Percentiles rank a stretch among this genome's conserved stretches.
Evolutionary conservation across 2,113 vertebrate species (phyloP).

Genomic region (Oreochromis spilurus): DNA sequence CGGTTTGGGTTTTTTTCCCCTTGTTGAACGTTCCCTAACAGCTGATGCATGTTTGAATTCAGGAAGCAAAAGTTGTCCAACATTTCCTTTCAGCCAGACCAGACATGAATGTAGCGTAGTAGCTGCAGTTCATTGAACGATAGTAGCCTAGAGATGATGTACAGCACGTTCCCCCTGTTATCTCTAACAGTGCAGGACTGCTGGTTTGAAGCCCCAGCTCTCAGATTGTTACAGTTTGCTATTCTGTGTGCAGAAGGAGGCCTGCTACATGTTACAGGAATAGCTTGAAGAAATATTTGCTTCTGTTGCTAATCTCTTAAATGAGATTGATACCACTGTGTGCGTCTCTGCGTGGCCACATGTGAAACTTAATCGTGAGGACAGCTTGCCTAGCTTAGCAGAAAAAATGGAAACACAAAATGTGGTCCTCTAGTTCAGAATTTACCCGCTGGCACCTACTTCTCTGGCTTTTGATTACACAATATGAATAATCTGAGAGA

Average conservation of each 20-base stretch:
- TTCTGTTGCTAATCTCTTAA: not conserved
- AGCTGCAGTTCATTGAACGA: conserved; percentile 23
- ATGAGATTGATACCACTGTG: not conserved
- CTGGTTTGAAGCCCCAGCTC: not conserved
- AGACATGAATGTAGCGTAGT: not conserved
- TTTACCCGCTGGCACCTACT: not conserved
- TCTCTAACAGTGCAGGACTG: not conserved
- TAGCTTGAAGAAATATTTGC: not conserved
- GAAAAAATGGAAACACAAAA: not conserved
- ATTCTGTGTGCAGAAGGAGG: not conserved
- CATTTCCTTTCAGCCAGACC: not conserved
- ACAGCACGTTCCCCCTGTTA: not conserved
- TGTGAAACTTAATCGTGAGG: not conserved
- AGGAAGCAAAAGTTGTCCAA: not conserved
- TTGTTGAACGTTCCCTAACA: not conserved
- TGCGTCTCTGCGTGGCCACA: not conserved
- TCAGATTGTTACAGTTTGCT: not conserved
- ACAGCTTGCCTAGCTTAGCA: not conserved
- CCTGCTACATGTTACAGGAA: not conserved
- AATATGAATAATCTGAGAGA: not conserved
- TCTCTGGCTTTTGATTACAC: not conserved
- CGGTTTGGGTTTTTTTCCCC: not conserved
- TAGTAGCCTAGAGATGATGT: not conserved
- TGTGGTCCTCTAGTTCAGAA: not conserved
- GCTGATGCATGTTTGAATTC: not conserved